Conservation (phyloP, 2,113 vertebrate species). For the Oreocharis arfaki region DNA sequence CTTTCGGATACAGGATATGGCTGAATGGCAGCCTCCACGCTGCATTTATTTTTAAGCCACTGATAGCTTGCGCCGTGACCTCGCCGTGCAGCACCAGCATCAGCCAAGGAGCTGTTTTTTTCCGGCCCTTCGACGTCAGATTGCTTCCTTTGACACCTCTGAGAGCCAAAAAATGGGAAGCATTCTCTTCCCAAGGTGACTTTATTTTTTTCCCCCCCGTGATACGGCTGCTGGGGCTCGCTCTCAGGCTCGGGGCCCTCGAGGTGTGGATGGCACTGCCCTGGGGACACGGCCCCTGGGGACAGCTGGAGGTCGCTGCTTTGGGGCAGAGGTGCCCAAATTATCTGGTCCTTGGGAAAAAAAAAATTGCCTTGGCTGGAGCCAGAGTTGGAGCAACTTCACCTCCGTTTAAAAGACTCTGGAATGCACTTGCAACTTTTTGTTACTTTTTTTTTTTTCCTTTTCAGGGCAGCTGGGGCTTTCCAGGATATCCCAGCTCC, state of each 20-base stretch:
- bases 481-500: slow-evolving; percentile 51
- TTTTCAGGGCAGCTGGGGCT: neutral
- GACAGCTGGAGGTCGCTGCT: neutral
- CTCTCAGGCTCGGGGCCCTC: neutral
- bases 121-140: slow-evolving; percentile 65
- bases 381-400: neutral
- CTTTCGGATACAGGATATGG: slow-evolving; percentile 56
- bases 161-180: slow-evolving; percentile 65
- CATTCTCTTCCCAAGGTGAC: slow-evolving; percentile 57
- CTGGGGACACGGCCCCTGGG: neutral
- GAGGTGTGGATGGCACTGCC: neutral
- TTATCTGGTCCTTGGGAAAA: neutral
- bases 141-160: slow-evolving; percentile 74
- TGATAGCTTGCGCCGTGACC: slow-evolving; percentile 59
- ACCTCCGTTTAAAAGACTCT: neutral
- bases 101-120: slow-evolving; percentile 64
- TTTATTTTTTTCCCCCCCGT: neutral
- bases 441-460: neutral
- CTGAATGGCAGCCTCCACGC: slow-evolving; percentile 56
- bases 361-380: neutral
- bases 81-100: neutral
- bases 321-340: neutral
- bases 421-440: neutral
- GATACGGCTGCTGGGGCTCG: neutral
- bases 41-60: slow-evolving; percentile 58